Base-by-base conservation (phyloP, 2,797 vertebrate genomes). In the Hemitrygon akajei region DNA sequence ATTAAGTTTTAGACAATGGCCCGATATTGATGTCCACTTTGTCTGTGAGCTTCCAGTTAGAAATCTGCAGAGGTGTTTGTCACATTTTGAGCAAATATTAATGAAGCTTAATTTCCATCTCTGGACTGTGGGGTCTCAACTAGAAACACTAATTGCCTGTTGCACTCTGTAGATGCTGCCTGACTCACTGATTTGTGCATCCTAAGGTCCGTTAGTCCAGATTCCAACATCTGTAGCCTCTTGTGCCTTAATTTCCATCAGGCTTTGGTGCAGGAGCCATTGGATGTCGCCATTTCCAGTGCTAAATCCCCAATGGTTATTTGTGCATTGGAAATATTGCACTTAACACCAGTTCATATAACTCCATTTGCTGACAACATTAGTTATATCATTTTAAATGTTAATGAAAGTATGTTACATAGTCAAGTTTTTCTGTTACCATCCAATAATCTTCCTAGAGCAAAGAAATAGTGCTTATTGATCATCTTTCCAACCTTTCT, bases 251-350 rank as follows among this genome's bases (percentile, higher is more conserved):
- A 69, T 37, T 22, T 69, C n/a, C 30, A 66, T 89, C 16, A 22
- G 71, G 3, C 16, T 63, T 69, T 0, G 18, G 86, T 0, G 3
- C 86, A 66, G 6, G 16, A 12, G 5, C 77, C 77, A 89, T 66
- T 66, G 66, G 18, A n/a, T 34, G 3, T 16, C 14, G 30, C 58
- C 60, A 0, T 20, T 16, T 89, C 22, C 16, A 73, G 5, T 14
- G 25, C 91, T 18, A 75, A 56, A 30, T 75, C 9, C 30, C n/a
- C 10, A 73, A 11, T n/a, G 37, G 0, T 47, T 93, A 25, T 76
- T 91, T 93, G 47, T 76, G 40, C 91, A 7, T 93, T 76, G 40
- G 71, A 76, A 93, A n/a, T 47, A 93, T 93, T 93, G 75, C 69
- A 93, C 91, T 9, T 75, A 56, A 3, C 37, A 93, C 27, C 40